Evolutionary conservation across 2,888 invertebrate genomes (phyloP).

Genomic region (Nomada fucata): DNA sequence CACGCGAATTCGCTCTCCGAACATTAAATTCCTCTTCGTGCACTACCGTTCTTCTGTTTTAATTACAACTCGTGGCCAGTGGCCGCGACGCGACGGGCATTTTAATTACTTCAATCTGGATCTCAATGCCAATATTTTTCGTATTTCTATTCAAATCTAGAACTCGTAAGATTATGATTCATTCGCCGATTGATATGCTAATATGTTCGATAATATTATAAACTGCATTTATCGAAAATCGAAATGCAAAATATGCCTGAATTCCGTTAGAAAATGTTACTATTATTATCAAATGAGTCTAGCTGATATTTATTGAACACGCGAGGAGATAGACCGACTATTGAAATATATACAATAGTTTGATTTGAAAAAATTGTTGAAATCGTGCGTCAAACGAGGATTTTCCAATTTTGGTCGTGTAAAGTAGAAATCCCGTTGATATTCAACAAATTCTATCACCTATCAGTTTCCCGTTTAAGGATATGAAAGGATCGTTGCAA

Average conservation of each 20-base stretch:
- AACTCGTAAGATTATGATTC: no score
- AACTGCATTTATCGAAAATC: no score
- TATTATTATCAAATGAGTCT: no score
- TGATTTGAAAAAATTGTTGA: not conserved
- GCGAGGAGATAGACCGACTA: no score
- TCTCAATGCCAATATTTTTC: not conserved
- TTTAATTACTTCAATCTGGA: conserved; percentile 27
- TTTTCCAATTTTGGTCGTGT: conserved; percentile 4
- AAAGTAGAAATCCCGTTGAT: not conserved
- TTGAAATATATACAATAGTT: no score
- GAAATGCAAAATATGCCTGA: no score
- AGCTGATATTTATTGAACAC: no score
- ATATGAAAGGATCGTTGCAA: not conserved
- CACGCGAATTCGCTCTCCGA: conserved; percentile 29
- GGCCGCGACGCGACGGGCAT: not conserved
- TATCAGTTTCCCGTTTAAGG: not conserved
- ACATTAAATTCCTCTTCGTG: conserved; percentile 22
- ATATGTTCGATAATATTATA: no score
- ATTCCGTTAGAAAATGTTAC: no score
- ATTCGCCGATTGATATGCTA: no score
- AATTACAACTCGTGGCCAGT: conserved; percentile 13
- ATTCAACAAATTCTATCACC: not conserved
- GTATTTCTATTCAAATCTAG: no score
- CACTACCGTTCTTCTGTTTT: conserved; percentile 39
- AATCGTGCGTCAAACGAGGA: not conserved